Evolutionary conservation across 64 coral and sea anemone species (phyloP).

Genomic region (Stylophora pistillata): DNA sequence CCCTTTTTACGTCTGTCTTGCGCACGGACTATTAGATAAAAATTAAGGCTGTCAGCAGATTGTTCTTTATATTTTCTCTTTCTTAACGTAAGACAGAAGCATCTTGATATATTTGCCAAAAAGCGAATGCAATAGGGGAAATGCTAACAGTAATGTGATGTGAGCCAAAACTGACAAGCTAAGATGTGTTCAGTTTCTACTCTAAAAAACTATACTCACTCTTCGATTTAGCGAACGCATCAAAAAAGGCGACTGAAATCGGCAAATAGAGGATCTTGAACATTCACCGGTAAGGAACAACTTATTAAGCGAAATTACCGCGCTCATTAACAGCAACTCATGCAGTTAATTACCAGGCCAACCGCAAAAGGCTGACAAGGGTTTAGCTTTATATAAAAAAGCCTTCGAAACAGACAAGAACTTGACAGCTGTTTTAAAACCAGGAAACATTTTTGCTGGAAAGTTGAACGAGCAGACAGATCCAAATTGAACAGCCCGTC

Average conservation of each 20-base stretch:
- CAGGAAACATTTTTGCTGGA: constrained; percentile 11
- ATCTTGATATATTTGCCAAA: not conserved
- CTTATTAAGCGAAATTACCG: constrained; percentile 13
- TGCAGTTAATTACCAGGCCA: constrained; percentile 4
- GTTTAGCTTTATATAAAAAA: not conserved
- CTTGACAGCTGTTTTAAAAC: not conserved
- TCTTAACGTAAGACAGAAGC: not conserved
- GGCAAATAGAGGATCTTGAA: not conserved
- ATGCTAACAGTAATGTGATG: not conserved
- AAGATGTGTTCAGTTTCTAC: not conserved
- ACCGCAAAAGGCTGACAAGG: not conserved
- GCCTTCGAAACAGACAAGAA: not conserved
- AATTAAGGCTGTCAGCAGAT: no score
- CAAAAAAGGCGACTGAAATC: not conserved
- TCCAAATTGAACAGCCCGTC: not conserved
- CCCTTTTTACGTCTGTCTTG: not conserved
- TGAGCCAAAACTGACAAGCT: not conserved
- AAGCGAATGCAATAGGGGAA: not conserved
- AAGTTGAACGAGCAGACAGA: not conserved
- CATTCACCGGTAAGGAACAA: constrained; percentile 12
- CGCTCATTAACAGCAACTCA: not conserved
- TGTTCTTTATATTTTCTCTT: no score
- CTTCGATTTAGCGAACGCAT: not conserved
- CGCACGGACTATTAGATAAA: no score
- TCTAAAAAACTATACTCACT: not conserved